Evolutionary conservation across 2,797 vertebrate species (phyloP), one percentile per base, ranked within the genome.

Genomic region (Tokudaia tokunoshimensis): DNA sequence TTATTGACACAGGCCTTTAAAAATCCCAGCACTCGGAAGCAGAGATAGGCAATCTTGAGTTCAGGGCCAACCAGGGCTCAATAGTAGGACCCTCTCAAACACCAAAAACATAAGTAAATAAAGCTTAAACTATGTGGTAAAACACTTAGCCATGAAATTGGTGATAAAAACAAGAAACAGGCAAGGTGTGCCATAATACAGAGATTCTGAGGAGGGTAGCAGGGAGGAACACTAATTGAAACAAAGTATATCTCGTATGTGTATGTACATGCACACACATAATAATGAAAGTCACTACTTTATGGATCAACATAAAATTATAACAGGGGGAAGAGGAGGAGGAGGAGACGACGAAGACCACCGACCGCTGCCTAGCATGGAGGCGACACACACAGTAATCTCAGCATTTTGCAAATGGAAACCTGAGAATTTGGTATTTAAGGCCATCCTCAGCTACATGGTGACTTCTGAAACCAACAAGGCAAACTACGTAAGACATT

Each of bases 121-220:
- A 95, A 95, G 47, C 47, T 75, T 79, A 82, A 93, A 94, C 50
- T 83, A 37, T 61, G 3, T 52, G 2, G 6, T 91, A 65, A 95
- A 95, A 78, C 37, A 94, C 31, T 70, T 90, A 41, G 11, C 75
- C 37, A 93, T n/a, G 82, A 61, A 93, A 94, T 10, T 65, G 15
- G n/a, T 2, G 4, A 29, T 76, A n/a, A 72, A 55, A n/a, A 41
- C 9, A 78, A 31, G 26, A 20, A 72, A 67, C 9, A 37, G 8
- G 47, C 6, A 78, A 67, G 26, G 1, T 57, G 1, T 20, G 87
- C 24, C 31, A 50, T 63, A 67, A 79, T n/a, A 86, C 5, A 79
- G 37, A 44, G 94, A 83, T 84, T 57, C 44, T 63, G 63, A 70
- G 20, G 26, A 65, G 31, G 67, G 50, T 37, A 47, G 50, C 72